phyloP scores from a whole-genome alignment of 2,113 vertebrate genomes.

The Semnopithecus entellus region DNA sequence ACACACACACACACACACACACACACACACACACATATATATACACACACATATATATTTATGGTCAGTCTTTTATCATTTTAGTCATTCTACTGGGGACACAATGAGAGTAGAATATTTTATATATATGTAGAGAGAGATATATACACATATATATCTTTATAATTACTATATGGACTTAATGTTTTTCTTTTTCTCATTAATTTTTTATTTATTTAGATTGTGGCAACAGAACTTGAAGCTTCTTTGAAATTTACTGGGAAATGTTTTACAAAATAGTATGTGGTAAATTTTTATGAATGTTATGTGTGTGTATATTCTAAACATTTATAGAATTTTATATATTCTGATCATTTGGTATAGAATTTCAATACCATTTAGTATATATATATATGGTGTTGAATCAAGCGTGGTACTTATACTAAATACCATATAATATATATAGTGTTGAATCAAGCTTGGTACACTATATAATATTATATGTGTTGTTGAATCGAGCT shows the following conservation, averaged over 20 bases:
- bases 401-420: too few relatives aligned
- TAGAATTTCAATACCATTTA: background rate
- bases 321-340: too few relatives aligned
- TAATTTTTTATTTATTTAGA: background rate
- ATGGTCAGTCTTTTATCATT: background rate
- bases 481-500: background rate
- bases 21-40: accelerated
- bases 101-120: background rate
- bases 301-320: background rate
- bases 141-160: background rate
- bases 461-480: background rate
- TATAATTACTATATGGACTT: background rate
- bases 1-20: too few relatives aligned
- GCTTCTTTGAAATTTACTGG: background rate
- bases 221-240: background rate
- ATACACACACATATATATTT: too few relatives aligned
- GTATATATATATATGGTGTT: too few relatives aligned
- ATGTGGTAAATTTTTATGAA: background rate
- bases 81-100: background rate
- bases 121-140: too few relatives aligned
- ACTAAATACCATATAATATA: too few relatives aligned
- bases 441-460: too few relatives aligned
- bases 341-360: background rate
- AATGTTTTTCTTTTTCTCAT: background rate
- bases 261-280: background rate